Evolutionary conservation across 2,797 vertebrate species (phyloP).

Genomic region (Parambassis ranga): DNA sequence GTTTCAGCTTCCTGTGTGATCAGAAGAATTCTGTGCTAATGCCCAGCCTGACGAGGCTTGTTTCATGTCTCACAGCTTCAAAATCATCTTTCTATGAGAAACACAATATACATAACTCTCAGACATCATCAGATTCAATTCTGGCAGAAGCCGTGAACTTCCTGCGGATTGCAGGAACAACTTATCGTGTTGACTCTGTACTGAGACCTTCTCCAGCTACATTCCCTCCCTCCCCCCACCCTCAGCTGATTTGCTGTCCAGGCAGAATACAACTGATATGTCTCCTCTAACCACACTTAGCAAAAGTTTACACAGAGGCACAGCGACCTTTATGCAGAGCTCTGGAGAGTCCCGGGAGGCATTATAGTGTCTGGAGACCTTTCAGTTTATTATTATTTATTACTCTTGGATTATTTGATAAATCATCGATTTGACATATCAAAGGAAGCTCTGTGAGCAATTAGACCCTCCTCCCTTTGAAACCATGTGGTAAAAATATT

Average conservation of each 20-base stretch:
- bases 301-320: constrained; percentile 26
- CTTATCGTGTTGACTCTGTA: constrained; percentile 36
- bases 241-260: constrained; percentile 1
- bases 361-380: constrained; percentile 39
- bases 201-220: constrained; percentile 1
- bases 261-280: constrained; percentile 17
- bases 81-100: neutral
- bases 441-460: constrained; percentile 52
- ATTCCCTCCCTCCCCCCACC: too few species aligned
- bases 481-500: constrained; percentile 67
- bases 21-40: constrained; percentile 44
- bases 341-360: constrained; percentile 18
- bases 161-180: constrained; percentile 28
- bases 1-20: constrained; percentile 29
- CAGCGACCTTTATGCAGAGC: constrained; percentile 22
- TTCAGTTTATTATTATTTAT: neutral
- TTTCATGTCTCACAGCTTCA: neutral
- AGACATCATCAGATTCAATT: constrained; percentile 40
- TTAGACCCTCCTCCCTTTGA: constrained; percentile 51
- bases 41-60: too few species aligned
- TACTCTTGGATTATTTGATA: constrained; percentile 38
- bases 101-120: neutral
- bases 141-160: constrained; percentile 34
- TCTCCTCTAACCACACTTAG: constrained; percentile 42
- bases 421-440: constrained; percentile 55